These are phyloP conservation scores for Phragmatobia fuliginosa DNA, from an alignment of 2,888 invertebrate species.

Conservation along the genomic window DNA sequence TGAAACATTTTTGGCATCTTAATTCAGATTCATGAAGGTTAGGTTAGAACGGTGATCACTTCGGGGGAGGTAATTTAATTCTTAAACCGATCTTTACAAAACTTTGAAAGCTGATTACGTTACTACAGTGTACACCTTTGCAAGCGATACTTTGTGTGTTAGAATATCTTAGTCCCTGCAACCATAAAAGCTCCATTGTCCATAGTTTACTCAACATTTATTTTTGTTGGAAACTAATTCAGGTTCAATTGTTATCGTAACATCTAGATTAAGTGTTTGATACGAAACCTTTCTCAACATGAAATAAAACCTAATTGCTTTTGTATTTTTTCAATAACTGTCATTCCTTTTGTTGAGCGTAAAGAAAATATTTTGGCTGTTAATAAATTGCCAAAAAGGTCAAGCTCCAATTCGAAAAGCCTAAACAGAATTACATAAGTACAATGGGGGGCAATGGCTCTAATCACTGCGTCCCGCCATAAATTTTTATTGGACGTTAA, in stretches of 20 bases:
- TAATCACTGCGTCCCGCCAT: conserved; percentile 67
- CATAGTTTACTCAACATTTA: neutral
- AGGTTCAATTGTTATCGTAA: neutral
- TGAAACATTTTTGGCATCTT: too few species aligned
- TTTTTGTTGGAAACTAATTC: neutral
- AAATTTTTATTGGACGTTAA: conserved; percentile 70
- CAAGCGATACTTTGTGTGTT: too few species aligned
- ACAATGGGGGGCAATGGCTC: conserved; percentile 67
- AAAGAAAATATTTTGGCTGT: conserved; percentile 42
- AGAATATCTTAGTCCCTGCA: neutral
- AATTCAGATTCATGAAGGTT: too few species aligned
- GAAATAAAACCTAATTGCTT: neutral
- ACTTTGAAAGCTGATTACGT: neutral
- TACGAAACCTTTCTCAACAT: conserved; percentile 5
- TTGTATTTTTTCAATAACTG: conserved; percentile 7
- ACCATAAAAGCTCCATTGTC: neutral
- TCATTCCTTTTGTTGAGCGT: conserved; percentile 15
- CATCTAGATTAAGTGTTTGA: neutral
- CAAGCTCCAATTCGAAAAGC: conserved; percentile 52
- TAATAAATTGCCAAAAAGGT: conserved; percentile 52
- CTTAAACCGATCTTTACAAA: neutral
- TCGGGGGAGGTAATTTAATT: too few species aligned
- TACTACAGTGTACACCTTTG: neutral
- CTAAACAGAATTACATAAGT: conserved; percentile 62
- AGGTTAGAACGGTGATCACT: too few species aligned